Base-by-base conservation (phyloP, 2,113 vertebrate genomes). In the Ammodytes dubius region DNA sequence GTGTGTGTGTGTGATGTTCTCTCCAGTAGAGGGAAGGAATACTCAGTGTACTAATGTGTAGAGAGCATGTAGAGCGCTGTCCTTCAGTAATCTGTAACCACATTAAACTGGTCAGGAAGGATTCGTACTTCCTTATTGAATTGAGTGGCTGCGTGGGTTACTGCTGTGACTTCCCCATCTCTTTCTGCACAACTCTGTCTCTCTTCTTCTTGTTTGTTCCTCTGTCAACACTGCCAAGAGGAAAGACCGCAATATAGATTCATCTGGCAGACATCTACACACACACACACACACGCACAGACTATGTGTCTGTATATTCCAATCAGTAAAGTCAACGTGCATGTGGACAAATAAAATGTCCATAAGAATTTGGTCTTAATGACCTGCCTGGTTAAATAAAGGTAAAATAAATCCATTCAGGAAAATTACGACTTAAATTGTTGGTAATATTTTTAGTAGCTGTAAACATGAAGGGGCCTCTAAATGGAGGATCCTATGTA, bases 101-200 rank as follows among this genome's bases (percentile, higher is more conserved):
- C 73, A 74, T 76, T 89, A 81, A 68, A 70, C 52, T 42, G 42
- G 47, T 64, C 70, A 75, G 77, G 77, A 86, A 74, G 74, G 82
- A 70, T 79, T 77, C 82, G 75, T 77, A 80, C 80, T 76, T 86
- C 90, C 85, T 91, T 52, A 91, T 84, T 70, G 27, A 86, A 83
- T 89, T 37, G 75, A 74, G 70, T 78, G 19, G 19, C 56, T 74
- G 80, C 84, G 90, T 90, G 80, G 77, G 78, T 74, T 10, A 49
- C 46, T 49, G 74, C 47, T 73, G 50, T 74, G 19, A 10, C 71
- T 72, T 78, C 45, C 73, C 52, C 42, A 1, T 67, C 56, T 81
- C 64, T 42, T 39, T 56, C 68, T 43, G 68, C 53, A 12, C 54
- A 9, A 14, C 70, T 60, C 47, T n/a, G 45, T 57, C 27, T 14